Evolutionary conservation across 2,888 invertebrate species (phyloP).

Genomic region (Mechanitis mazaeus): DNA sequence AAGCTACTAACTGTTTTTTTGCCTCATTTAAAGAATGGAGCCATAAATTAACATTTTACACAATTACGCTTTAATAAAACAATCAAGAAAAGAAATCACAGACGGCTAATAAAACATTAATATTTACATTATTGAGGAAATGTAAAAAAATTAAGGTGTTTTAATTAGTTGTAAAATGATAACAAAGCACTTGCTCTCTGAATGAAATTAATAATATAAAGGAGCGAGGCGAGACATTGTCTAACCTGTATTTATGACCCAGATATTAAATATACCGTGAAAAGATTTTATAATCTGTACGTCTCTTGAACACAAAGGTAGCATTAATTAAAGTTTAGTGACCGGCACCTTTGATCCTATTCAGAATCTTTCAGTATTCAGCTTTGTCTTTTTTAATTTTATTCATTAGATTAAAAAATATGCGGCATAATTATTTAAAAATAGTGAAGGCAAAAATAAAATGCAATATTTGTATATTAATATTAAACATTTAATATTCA

Average conservation of each 20-base stretch:
- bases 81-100: no score
- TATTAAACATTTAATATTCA: no score
- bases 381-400: not conserved
- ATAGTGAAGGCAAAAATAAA: no score
- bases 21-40: no score
- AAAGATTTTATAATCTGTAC: slow-evolving; percentile 3
- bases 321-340: slow-evolving; percentile 2
- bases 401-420: no score
- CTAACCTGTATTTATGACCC: not conserved
- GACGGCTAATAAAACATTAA: no score
- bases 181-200: not conserved
- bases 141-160: not conserved
- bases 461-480: no score
- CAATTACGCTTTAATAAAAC: no score
- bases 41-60: no score
- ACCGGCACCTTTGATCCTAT: not conserved
- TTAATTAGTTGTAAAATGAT: not conserved
- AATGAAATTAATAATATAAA: slow-evolving; percentile 4
- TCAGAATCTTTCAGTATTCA: not conserved
- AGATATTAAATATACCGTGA: slow-evolving; percentile 4
- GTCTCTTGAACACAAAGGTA: not conserved
- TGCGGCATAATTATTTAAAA: no score
- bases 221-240: slow-evolving; percentile 4
- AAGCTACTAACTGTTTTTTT: no score
- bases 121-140: no score